phyloP scores from a whole-genome alignment of 1,140 invertebrate genomes.

The Drosophila saltans region DNA sequence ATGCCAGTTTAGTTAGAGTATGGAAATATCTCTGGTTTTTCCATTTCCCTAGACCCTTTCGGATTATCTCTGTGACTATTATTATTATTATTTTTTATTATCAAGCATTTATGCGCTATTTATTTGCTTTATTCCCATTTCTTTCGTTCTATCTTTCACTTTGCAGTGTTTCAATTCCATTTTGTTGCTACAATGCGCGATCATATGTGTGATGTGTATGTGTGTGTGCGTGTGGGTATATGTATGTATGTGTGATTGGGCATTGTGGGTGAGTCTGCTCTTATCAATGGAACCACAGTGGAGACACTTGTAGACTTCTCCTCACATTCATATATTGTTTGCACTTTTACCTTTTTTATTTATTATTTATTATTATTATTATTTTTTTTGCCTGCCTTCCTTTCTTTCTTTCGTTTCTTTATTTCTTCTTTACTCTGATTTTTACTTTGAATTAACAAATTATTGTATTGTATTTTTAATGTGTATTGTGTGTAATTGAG shows the following conservation, averaged over 20 bases:
- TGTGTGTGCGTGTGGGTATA: constrained; percentile 16
- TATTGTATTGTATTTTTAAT: constrained; percentile 52
- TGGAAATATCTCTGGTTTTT: constrained; percentile 13
- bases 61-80: constrained; percentile 35
- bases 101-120: constrained; percentile 49
- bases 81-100: constrained; percentile 57
- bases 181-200: constrained; percentile 31
- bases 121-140: constrained; percentile 12
- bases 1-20: background rate
- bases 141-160: constrained; percentile 62
- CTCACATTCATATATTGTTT: constrained; percentile 65
- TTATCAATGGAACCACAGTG: constrained; percentile 69
- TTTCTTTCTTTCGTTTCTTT: background rate
- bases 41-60: background rate
- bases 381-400: background rate
- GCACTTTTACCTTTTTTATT: constrained; percentile 72
- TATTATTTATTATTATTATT: no score
- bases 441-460: constrained; percentile 51
- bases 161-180: constrained; percentile 68
- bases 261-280: constrained; percentile 41
- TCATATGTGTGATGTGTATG: background rate
- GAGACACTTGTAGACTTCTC: constrained; percentile 35
- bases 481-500: constrained; percentile 74
- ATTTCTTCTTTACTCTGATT: background rate
- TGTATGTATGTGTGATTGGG: constrained; percentile 22